Percentiles rank a stretch among this genome's conserved stretches.
Conservation (phyloP, 2,113 vertebrate species). For the Microcebus murinus region DNA sequence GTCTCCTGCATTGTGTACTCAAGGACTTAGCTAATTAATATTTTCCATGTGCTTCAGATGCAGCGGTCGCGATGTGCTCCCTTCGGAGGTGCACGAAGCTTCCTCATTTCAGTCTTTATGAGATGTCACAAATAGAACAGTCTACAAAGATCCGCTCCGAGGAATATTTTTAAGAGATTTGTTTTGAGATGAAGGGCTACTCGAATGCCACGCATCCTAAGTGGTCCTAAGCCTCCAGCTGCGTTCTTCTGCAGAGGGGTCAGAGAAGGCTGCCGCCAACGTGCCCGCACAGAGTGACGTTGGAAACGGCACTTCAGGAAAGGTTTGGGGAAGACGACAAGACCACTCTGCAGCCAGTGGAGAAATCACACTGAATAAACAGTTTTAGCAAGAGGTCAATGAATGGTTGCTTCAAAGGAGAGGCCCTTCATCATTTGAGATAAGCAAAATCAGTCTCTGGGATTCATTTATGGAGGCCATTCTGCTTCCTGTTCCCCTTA, state of each 20-base stretch:
- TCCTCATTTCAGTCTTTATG: constrained; percentile 58
- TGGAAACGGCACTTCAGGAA: constrained; percentile 75
- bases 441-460: constrained; percentile 21
- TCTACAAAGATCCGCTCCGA: constrained; percentile 76
- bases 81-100: constrained; percentile 41
- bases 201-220: constrained; percentile 75
- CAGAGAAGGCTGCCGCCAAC: constrained; percentile 63
- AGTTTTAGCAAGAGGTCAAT: constrained; percentile 75
- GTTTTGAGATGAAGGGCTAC: constrained; percentile 78
- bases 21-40: constrained; percentile 78
- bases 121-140: constrained; percentile 52
- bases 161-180: constrained; percentile 83
- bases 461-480: constrained; percentile 39
- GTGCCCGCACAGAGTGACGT: constrained; percentile 71
- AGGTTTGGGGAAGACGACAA: constrained; percentile 77
- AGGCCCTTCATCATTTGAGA: constrained; percentile 21
- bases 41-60: constrained; percentile 67
- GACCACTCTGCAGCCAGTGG: constrained; percentile 63
- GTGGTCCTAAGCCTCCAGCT: constrained; percentile 79
- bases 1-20: constrained; percentile 53
- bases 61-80: constrained; percentile 31
- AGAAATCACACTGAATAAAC: constrained; percentile 78
- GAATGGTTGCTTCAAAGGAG: constrained; percentile 46
- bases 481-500: constrained; percentile 35
- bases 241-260: constrained; percentile 67